A percentile compares a stretch with the other conserved stretches of the same genome.
phyloP scores from a whole-genome alignment of 2,113 vertebrate species.

The Triplophysa tibetana region DNA sequence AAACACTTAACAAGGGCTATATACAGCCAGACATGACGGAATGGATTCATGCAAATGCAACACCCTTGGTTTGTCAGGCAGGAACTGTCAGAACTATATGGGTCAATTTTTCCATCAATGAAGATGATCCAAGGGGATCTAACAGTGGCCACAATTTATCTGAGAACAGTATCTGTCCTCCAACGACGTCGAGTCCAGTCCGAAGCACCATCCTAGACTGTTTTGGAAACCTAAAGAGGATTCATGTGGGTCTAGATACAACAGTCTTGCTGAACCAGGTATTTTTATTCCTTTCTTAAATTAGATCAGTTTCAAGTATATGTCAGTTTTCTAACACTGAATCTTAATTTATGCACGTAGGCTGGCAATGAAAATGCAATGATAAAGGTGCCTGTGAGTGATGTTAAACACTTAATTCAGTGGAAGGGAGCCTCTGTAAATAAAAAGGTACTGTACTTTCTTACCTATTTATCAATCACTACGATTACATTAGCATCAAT shows the following conservation, averaged over 20 bases:
- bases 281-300: not conserved
- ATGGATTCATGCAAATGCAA: slow-evolving; percentile 76
- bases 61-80: not conserved
- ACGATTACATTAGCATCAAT: no score
- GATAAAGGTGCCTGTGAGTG: slow-evolving; percentile 57
- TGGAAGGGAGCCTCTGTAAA: slow-evolving; percentile 19
- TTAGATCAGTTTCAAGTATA: not conserved
- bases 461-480: not conserved
- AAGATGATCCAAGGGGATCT: not conserved
- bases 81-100: not conserved
- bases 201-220: slow-evolving; percentile 59
- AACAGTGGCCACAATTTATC: not conserved
- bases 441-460: slow-evolving; percentile 22
- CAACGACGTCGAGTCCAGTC: not conserved
- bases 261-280: slow-evolving; percentile 31
- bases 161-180: accelerated
- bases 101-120: slow-evolving; percentile 21
- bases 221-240: slow-evolving; percentile 40
- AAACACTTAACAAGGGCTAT: slow-evolving; percentile 4
- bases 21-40: slow-evolving; percentile 67
- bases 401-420: slow-evolving; percentile 55
- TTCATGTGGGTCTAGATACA: slow-evolving; percentile 45
- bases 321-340: slow-evolving; percentile 1
- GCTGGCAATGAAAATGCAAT: slow-evolving; percentile 52
- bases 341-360: slow-evolving; percentile 55